Base-by-base conservation (phyloP, 2,113 vertebrate genomes). In the Octodon degus region DNA sequence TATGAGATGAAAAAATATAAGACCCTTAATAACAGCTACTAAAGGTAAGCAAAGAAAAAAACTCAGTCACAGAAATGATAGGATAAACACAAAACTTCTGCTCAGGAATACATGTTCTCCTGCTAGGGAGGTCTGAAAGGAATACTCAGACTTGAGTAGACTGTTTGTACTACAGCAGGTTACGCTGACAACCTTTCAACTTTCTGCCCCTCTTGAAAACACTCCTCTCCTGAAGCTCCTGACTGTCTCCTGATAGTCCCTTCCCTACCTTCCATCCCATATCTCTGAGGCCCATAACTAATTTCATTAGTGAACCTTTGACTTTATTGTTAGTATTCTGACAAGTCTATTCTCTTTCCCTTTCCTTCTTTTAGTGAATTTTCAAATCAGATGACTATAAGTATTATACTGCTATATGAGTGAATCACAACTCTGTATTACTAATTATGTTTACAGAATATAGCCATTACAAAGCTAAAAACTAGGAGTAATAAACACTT, bases 321-420 rank as follows among this genome's bases (percentile, higher is more conserved):
- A 14, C 25, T 50, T 60, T 65, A 76, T 7, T 53, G 65, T 30
- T 53, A 90, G 43, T 74, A 67, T 86, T 89, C 55, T 53, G 34
- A 34, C 70, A 87, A 80, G 68, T 34, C 53, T 87, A 14, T 60
- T 91, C 34, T 89, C 13, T 90, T 58, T 32, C 63, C 11, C 9
- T 67, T 63, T 86, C 55, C 37, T 94, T 83, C 32, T 85, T 81
- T 82, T 32, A 40, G 19, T 37, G n/a, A 84, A 53, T 20, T 89
- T 58, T 90, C 34, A 74, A 68, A 91, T 94, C 68, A 72, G 47
- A 58, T 30, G 5, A 81, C 76, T 93, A 68, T 37, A 96, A 55
- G 11, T 87, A 86, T 91, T 24, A 93, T 8, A 80, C 20, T 16
- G n/a, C 89, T 84, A 91, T 43, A 19, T 90, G 13, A 94, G 47